These are phyloP conservation scores for human (Homo sapiens) DNA, from an alignment of 2,113 vertebrate species.

Conservation along the genomic window DNA sequence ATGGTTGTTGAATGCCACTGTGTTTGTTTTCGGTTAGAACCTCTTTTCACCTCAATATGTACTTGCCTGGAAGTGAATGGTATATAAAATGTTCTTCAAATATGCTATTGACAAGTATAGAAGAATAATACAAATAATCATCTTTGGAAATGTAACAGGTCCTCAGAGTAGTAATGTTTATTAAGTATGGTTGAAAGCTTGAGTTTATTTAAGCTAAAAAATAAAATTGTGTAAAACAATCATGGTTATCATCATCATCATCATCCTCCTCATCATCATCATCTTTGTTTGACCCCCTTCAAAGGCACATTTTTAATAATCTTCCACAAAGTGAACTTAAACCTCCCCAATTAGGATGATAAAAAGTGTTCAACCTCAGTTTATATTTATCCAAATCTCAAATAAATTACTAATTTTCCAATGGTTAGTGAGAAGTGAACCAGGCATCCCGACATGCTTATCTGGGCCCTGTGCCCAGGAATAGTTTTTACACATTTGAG, in stretches of 20 bases:
- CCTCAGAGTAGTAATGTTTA: background rate
- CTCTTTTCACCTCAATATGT: background rate
- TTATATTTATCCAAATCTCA: background rate
- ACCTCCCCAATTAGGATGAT: background rate
- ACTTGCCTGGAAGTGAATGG: background rate
- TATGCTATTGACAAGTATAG: background rate
- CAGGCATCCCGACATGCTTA: background rate
- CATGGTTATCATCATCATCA: background rate
- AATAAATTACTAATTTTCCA: background rate
- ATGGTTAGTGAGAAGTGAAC: background rate
- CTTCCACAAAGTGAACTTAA: background rate
- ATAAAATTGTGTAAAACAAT: background rate
- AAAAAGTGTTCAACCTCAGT: background rate
- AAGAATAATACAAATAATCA: conserved; percentile 19
- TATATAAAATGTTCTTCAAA: conserved; percentile 36
- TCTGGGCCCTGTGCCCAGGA: background rate
- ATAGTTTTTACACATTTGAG: background rate
- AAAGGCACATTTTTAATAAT: conserved; percentile 1
- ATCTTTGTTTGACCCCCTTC: background rate
- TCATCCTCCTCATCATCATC: background rate
- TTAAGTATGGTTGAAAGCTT: conserved; percentile 19
- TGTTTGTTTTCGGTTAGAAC: conserved; percentile 38
- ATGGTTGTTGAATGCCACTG: background rate
- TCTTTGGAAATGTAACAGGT: conserved; percentile 34
- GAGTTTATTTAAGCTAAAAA: conserved; percentile 19